Base-by-base conservation (phyloP, 2,888 invertebrate genomes). In the Rosalia funebris region DNA sequence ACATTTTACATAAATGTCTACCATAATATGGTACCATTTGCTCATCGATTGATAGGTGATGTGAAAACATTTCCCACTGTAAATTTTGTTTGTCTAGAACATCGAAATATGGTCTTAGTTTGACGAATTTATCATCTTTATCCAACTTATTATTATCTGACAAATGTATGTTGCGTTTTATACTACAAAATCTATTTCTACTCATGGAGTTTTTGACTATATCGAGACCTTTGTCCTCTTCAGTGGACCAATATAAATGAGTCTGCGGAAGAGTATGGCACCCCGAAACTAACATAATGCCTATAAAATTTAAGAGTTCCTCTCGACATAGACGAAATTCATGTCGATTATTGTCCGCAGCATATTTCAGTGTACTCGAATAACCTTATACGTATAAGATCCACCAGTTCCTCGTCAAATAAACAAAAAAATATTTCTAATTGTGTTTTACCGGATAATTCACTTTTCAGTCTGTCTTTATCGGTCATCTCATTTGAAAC, bases 1-100 rank as follows among this genome's bases (percentile, higher is more conserved):
- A 76, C 69, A 72, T 72, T 60, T 76, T 74, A n/a, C 60, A 58
- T 7, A 70, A 72, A 57, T 74, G 73, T 20, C 65, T 32, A 10
- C 71, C 73, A 62, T 72, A 75, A 36, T 68, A 65, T 2, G 66
- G 57, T 9, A 69, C 55, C 65, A 67, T 66, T 52, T 60, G 45
- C 41, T 75, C 66, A 60, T 75, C 73, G 14, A 73, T 70, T 1
- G 71, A 70, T 16, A 74, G 56, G 46, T 63, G 7, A 58, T 63
- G 45, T 1, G 58, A 48, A 68, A 68, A 73, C 32, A 71, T 34
- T n/a, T 68, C 70, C 47, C 63, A 73, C 42, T 71, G 66, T 37
- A 65, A 11, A 46, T 54, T 44, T 52, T 58, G 62, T 45, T 68
- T 9, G 42, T 74, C 72, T 15, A 70, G 14, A 2, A 64, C 17